Evolutionary conservation across 2,888 invertebrate species (phyloP), one percentile per base, ranked within the genome.

Genomic region (Pteria penguin): DNA sequence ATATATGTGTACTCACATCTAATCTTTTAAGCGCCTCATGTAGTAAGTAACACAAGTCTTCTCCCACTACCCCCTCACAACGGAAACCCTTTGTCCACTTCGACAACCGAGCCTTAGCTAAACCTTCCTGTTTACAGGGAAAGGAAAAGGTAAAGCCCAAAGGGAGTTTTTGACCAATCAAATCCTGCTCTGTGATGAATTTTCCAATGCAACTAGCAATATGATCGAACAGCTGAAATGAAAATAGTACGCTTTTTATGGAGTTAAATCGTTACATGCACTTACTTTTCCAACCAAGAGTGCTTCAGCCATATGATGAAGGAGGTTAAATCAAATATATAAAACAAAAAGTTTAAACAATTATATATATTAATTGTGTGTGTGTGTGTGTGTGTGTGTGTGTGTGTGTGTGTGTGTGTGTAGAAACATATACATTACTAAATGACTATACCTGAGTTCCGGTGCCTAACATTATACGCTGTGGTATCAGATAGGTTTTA

Each of bases 21-120:
- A 82, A 95, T 90, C 96, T 94, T 8, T 94, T 95, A 80, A 98
- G 96, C 11, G 98, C 97, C 79, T 96, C 96, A 90, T 96, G 95
- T 0, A 98, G 94, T 77, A 97, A 94, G 86, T 95, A 95, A 3
- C 97, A 98, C 11, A 98, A 97, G 90, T 98, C 97, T 91, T 97
- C 94, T n/a, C 95, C 95, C 31, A 97, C 96, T 2, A 97, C 97
- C 18, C 96, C 97, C 36, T 95, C 95, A 92, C 97, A 98, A 82
- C 96, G 96, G 93, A 98, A 98, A 4, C 97, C 97, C 93, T 98
- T 98, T 33, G 98, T 98, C 98, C 98, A 98, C 67, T 96, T 94
- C 86, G 96, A 96, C 63, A 98, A 94, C 55, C 95, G 92, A 27
- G 97, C 97, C 89, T 95, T 95, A 2, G 97, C 97, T 27, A 98